phyloP scores from a whole-genome alignment of 2,888 invertebrate genomes.

The Thecocarcelia acutangulata region DNA sequence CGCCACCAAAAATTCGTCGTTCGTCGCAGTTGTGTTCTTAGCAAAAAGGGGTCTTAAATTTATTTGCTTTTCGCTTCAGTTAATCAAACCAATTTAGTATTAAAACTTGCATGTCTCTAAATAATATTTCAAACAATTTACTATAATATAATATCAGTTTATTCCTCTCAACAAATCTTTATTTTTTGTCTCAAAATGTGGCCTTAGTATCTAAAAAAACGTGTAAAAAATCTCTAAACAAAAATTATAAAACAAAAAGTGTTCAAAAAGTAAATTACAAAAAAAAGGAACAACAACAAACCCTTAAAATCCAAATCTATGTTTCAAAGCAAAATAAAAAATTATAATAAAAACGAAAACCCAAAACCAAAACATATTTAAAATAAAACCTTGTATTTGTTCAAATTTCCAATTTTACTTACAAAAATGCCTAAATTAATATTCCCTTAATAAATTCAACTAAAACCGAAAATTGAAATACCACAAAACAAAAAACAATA shows the following conservation, averaged over 20 bases:
- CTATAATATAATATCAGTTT: neutral
- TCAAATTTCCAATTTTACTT: conserved; percentile 30
- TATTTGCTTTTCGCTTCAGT: too few species aligned
- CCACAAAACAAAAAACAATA: conserved; percentile 65
- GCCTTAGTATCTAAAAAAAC: conserved; percentile 68
- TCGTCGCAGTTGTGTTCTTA: too few species aligned
- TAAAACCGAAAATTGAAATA: conserved; percentile 23
- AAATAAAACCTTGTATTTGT: conserved; percentile 36
- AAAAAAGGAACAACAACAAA: conserved; percentile 6
- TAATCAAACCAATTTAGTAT: too few species aligned
- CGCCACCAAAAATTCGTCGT: too few species aligned
- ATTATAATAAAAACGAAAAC: neutral
- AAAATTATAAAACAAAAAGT: conserved; percentile 54
- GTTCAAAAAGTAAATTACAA: conserved; percentile 57
- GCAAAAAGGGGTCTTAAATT: too few species aligned
- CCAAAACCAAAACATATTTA: conserved; percentile 17
- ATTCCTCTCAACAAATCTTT: conserved; percentile 31
- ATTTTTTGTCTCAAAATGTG: conserved; percentile 68
- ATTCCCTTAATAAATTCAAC: conserved; percentile 44
- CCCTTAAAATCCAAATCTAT: conserved; percentile 37
- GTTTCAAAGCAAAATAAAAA: conserved; percentile 29
- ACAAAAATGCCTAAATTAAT: conserved; percentile 8
- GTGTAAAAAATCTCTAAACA: conserved; percentile 49
- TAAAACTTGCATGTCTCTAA: conserved; percentile 25
- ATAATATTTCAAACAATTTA: neutral